Conservation (phyloP, 2,888 invertebrate genomes). For the Antheraea yamamai region DNA sequence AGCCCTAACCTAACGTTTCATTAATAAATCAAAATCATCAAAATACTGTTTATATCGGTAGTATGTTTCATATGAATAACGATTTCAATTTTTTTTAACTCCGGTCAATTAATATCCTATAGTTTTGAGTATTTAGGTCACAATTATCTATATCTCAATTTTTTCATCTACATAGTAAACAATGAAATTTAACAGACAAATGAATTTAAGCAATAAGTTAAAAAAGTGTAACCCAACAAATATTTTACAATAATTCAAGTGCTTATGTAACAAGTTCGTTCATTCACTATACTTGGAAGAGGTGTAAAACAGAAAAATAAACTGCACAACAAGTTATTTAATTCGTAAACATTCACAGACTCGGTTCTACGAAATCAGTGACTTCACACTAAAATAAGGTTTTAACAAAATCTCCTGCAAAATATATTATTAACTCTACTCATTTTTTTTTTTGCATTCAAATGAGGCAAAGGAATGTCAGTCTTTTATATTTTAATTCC, state of each 20-base stretch:
- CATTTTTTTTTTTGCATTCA: not conserved
- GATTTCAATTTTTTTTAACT: too few relatives aligned
- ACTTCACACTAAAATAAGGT: not conserved
- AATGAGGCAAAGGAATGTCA: not conserved
- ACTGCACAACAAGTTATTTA: slow-evolving; percentile 6
- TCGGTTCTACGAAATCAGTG: not conserved
- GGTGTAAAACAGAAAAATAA: slow-evolving; percentile 9
- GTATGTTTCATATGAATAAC: too few relatives aligned
- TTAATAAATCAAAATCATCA: too few relatives aligned
- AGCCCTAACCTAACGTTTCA: too few relatives aligned
- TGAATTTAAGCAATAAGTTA: not conserved
- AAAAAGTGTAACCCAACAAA: not conserved
- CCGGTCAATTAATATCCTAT: too few relatives aligned
- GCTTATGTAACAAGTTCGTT: not conserved
- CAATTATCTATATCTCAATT: too few relatives aligned
- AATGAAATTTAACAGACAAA: not conserved
- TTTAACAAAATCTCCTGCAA: not conserved
- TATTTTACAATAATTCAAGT: not conserved
- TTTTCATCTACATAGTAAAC: not conserved
- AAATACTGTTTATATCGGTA: too few relatives aligned
- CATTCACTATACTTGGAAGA: not conserved
- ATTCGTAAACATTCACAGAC: slow-evolving; percentile 3
- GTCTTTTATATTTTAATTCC: not conserved
- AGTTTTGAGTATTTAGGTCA: too few relatives aligned
- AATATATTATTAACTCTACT: not conserved